These are phyloP conservation scores for Cheilosia pagana DNA, from an alignment of 2,888 invertebrate species.

Conservation along the genomic window DNA sequence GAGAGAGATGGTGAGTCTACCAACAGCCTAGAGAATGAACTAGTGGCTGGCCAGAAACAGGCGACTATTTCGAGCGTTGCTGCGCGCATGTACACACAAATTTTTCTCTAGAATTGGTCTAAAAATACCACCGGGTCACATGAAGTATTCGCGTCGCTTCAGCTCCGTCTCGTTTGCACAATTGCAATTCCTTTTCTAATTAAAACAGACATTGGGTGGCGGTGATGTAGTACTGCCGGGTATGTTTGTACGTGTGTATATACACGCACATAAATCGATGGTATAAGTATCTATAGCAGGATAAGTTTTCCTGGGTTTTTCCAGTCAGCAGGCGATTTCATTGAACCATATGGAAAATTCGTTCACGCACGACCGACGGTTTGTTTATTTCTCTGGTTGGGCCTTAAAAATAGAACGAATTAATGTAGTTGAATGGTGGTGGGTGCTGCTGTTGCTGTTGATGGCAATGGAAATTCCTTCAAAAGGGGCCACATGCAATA, in stretches of 20 bases:
- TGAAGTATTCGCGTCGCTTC: conserved; percentile 24
- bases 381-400: conserved; percentile 66
- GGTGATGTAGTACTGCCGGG: conserved; percentile 47
- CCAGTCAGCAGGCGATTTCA: conserved; percentile 66
- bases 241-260: conserved; percentile 20
- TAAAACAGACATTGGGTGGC: conserved; percentile 67
- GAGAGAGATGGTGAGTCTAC: not conserved
- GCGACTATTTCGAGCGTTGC: conserved; percentile 44
- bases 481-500: conserved; percentile 5
- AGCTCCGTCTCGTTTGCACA: conserved; percentile 13
- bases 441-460: conserved; percentile 53
- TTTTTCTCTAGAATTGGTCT: conserved; percentile 34
- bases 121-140: conserved; percentile 69
- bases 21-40: conserved; percentile 21
- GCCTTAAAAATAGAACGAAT: conserved; percentile 34
- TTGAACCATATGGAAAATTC: conserved; percentile 69
- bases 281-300: conserved; percentile 48
- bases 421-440: conserved; percentile 20
- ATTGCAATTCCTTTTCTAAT: conserved; percentile 45
- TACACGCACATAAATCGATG: not conserved
- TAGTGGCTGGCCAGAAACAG: conserved; percentile 18
- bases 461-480: conserved; percentile 61
- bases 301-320: conserved; percentile 74
- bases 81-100: conserved; percentile 54
- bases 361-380: conserved; percentile 66